These are phyloP conservation scores for Drosophila nr. fundita DNA, from an alignment of 2,888 invertebrate species.

Conservation along the genomic window DNA sequence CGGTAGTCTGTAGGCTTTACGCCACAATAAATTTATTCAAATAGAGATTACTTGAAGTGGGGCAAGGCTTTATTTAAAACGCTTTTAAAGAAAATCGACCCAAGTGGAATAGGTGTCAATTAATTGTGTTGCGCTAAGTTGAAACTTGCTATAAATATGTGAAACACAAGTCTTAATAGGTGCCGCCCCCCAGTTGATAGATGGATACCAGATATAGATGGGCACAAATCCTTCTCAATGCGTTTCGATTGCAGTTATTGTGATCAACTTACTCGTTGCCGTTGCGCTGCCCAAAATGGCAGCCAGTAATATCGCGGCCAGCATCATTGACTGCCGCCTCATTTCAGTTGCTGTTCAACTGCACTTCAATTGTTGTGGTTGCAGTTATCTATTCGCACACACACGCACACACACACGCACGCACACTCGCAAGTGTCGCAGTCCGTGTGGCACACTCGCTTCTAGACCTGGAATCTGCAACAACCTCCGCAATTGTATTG, in stretches of 20 bases:
- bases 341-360: slow-evolving; percentile 65
- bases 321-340: slow-evolving; percentile 84
- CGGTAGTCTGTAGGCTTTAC: slow-evolving; percentile 15
- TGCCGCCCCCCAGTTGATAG: neutral
- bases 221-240: neutral
- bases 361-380: slow-evolving; percentile 34
- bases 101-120: neutral
- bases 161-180: neutral
- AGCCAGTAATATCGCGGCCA: slow-evolving; percentile 83
- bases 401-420: slow-evolving; percentile 1
- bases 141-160: neutral
- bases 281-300: slow-evolving; percentile 80
- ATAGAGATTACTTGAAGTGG: neutral
- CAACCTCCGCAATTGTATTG: slow-evolving; percentile 39
- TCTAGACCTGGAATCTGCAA: slow-evolving; percentile 31
- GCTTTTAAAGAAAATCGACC: neutral
- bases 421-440: slow-evolving; percentile 10
- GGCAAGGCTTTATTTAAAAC: neutral
- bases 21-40: slow-evolving; percentile 1
- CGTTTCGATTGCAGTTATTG: neutral
- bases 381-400: slow-evolving; percentile 6
- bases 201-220: neutral
- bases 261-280: slow-evolving; percentile 82
- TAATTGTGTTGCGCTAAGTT: neutral
- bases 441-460: slow-evolving; percentile 21